Percentiles rank a stretch among this genome's conserved stretches.
These are phyloP conservation scores for Gila robusta DNA, from an alignment of 2,797 vertebrate genomes.

Conservation along the genomic window DNA sequence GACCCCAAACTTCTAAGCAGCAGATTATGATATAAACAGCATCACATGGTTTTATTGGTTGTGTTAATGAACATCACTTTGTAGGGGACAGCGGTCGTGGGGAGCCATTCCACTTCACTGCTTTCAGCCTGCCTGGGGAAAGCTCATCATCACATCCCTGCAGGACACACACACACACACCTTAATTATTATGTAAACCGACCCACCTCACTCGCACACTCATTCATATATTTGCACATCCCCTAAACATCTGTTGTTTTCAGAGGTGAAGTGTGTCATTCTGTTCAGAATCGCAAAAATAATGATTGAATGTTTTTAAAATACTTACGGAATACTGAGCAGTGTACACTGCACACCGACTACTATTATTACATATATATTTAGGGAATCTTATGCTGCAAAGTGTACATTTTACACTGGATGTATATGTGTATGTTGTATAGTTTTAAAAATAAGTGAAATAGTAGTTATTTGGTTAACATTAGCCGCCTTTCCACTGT, in stretches of 20 bases:
- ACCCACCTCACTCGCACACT: slow-evolving; percentile 10
- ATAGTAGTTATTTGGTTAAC: neutral
- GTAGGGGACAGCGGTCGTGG: slow-evolving; percentile 18
- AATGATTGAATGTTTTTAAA: neutral
- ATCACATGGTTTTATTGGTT: neutral
- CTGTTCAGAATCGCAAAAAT: neutral
- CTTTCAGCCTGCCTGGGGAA: slow-evolving; percentile 30
- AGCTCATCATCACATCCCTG: slow-evolving; percentile 58
- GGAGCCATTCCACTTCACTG: slow-evolving; percentile 51
- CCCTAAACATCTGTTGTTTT: neutral
- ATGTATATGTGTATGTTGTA: neutral
- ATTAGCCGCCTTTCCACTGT: too few relatives aligned
- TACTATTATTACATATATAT: neutral
- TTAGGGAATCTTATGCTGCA: neutral
- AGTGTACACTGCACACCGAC: neutral
- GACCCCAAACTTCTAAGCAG: neutral
- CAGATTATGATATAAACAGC: slow-evolving; percentile 4
- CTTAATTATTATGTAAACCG: slow-evolving; percentile 52
- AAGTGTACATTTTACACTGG: neutral
- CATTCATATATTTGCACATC: neutral
- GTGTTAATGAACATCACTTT: slow-evolving; percentile 25
- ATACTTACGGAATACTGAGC: neutral
- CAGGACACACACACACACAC: slow-evolving; percentile 53
- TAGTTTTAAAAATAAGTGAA: too few relatives aligned
- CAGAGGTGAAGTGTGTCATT: slow-evolving; percentile 9